Percentiles rank a stretch among this genome's conserved stretches.
Evolutionary conservation across 2,113 vertebrate species (phyloP).

Genomic region (Cygnus buccinator): DNA sequence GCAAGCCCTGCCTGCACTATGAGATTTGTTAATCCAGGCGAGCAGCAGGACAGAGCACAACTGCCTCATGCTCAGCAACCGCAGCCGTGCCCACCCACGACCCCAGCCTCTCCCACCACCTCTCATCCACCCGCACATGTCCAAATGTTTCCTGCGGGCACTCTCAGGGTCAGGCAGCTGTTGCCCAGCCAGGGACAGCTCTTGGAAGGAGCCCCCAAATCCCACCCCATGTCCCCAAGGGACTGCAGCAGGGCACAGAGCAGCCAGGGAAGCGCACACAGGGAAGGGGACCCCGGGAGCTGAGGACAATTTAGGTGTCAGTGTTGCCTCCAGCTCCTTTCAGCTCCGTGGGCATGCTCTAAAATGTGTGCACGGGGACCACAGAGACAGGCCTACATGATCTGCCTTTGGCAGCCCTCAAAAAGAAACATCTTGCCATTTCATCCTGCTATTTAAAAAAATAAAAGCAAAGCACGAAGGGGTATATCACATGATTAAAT

Average conservation of each 20-base stretch:
- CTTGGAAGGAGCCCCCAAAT: background rate
- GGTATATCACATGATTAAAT: slow-evolving; percentile 23
- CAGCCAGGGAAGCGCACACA: accelerated
- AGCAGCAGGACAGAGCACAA: background rate
- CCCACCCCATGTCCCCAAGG: accelerated
- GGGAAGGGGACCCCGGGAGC: accelerated
- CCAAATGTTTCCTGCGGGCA: background rate
- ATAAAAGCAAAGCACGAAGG: background rate
- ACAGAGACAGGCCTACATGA: background rate
- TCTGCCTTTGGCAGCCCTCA: slow-evolving; percentile 60
- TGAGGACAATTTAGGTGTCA: background rate
- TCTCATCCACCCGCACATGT: background rate
- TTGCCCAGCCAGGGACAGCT: background rate
- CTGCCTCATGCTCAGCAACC: accelerated
- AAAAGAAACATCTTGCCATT: slow-evolving; percentile 62
- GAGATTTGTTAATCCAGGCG: background rate
- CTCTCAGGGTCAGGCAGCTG: background rate
- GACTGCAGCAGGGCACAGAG: background rate
- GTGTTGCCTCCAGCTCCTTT: background rate
- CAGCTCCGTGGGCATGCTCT: background rate
- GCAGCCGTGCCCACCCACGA: background rate
- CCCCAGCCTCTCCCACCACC: background rate
- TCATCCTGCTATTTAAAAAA: slow-evolving; percentile 55
- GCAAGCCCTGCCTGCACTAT: background rate
- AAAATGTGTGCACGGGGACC: background rate